These are phyloP conservation scores for Myotis findleyi DNA, from an alignment of 2,797 vertebrate species.

Conservation along the genomic window DNA sequence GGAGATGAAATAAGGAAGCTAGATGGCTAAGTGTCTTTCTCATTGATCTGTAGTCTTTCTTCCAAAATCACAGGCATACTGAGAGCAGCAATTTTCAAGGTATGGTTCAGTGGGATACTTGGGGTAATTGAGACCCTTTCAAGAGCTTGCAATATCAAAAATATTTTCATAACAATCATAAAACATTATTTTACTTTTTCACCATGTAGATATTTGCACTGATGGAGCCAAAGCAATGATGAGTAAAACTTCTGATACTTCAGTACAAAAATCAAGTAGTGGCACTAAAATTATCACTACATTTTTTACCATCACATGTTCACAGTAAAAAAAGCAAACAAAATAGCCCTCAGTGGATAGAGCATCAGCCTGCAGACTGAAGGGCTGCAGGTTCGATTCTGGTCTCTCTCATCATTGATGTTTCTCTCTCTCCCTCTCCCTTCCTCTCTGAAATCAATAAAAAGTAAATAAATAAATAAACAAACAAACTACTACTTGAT, in stretches of 20 bases:
- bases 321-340: neutral
- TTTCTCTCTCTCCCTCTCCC: neutral
- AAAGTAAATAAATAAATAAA: neutral
- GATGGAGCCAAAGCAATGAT: neutral
- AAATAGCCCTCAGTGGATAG: neutral
- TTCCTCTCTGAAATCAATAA: neutral
- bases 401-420: neutral
- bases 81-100: neutral
- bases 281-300: neutral
- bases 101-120: neutral
- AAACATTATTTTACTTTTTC: neutral
- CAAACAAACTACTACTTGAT: neutral
- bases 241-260: neutral
- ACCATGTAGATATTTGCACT: neutral
- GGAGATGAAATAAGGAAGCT: neutral
- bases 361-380: neutral
- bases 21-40: neutral
- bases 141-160: neutral
- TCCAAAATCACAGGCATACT: neutral
- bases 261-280: slow-evolving; percentile 35
- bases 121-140: neutral
- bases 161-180: neutral
- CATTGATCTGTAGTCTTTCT: slow-evolving; percentile 14
- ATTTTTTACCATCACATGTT: neutral
- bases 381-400: neutral